phyloP scores from a whole-genome alignment of 2,888 invertebrate species.

The Drosophila buzzatii region DNA sequence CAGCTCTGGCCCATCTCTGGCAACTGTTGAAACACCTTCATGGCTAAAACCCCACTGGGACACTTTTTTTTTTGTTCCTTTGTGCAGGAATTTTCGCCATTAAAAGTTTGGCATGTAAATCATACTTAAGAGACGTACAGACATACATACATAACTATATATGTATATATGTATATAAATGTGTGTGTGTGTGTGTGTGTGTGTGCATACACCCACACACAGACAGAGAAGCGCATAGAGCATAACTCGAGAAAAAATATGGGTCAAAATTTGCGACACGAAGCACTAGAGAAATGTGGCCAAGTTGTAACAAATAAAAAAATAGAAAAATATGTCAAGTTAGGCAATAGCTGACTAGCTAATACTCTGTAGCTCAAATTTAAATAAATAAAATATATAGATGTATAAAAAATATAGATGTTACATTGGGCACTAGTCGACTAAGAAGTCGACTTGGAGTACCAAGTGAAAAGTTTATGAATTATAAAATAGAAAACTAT shows the following conservation, averaged over 20 bases:
- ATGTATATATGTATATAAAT: background rate
- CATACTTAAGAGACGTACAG: conserved; percentile 42
- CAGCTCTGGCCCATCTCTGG: background rate
- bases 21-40: conserved; percentile 22
- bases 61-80: conserved; percentile 21
- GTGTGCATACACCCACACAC: conserved; percentile 2
- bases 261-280: conserved; percentile 7
- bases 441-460: background rate
- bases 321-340: background rate
- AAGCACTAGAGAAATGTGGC: conserved; percentile 3
- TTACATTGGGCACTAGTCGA: background rate
- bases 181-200: background rate
- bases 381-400: background rate
- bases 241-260: background rate
- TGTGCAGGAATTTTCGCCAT: conserved; percentile 49
- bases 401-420: too few species aligned
- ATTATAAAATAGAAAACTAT: background rate
- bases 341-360: background rate
- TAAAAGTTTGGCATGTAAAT: conserved; percentile 60
- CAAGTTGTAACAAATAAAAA: background rate
- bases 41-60: background rate
- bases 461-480: background rate
- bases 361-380: background rate
- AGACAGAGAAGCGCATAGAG: background rate
- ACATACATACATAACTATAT: background rate